Percentiles rank a stretch among this genome's conserved stretches.
These are phyloP conservation scores for Triplophysa yarkandensis DNA, from an alignment of 2,797 vertebrate species.

Conservation along the genomic window DNA sequence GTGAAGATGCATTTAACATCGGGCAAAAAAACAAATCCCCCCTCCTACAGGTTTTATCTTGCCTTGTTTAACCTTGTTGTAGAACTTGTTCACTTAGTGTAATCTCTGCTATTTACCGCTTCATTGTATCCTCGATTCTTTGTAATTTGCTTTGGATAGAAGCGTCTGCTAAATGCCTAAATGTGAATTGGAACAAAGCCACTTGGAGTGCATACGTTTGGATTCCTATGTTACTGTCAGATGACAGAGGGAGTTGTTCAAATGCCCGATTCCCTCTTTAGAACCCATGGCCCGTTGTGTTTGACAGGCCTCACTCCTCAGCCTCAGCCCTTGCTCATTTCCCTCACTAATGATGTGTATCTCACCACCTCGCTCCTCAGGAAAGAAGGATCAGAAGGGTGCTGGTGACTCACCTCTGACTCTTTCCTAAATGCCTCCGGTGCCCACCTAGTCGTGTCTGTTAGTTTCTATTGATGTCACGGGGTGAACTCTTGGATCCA, in stretches of 20 bases:
- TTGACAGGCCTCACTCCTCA: conserved; percentile 1
- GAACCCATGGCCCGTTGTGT: background rate
- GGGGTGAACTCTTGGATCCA: background rate
- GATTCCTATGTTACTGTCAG: background rate
- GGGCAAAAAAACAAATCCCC: no score
- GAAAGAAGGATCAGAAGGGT: conserved; percentile 43
- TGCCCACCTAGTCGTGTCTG: conserved; percentile 1
- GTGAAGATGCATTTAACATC: no score
- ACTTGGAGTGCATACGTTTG: no score
- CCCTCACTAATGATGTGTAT: conserved; percentile 34
- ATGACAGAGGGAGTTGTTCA: conserved; percentile 10
- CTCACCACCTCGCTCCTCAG: conserved; percentile 41
- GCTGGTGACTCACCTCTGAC: conserved; percentile 46
- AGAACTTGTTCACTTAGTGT: no score
- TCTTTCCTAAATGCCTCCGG: conserved; percentile 23
- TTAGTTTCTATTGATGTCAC: conserved; percentile 18
- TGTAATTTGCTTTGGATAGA: no score
- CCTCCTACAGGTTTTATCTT: no score
- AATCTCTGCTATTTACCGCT: no score
- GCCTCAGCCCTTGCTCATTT: conserved; percentile 32
- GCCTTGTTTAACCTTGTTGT: no score
- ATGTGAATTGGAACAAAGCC: no score
- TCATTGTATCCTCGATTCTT: no score
- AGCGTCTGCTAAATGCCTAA: no score
- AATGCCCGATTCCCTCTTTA: conserved; percentile 3